phyloP scores from a whole-genome alignment of 2,113 vertebrate species.

The Rhineura floridana region DNA sequence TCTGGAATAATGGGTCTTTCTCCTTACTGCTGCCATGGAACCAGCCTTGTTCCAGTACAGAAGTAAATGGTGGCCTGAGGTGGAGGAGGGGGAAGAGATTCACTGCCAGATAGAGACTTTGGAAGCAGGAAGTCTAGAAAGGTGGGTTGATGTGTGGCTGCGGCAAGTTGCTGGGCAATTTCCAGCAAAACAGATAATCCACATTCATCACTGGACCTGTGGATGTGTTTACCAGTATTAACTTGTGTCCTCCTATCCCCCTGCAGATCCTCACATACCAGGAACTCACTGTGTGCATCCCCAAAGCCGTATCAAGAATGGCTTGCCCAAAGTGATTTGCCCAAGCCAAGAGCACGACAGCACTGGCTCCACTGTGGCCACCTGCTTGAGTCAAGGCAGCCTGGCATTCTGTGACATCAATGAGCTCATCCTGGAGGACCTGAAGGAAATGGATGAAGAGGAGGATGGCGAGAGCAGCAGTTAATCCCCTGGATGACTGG shows the following conservation, averaged over 20 bases:
- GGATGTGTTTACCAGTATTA: neutral
- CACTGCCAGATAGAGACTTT: neutral
- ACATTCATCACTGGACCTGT: neutral
- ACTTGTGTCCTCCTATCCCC: neutral
- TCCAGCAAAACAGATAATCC: neutral
- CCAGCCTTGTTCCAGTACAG: neutral
- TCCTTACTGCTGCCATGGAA: neutral
- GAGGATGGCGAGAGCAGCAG: neutral
- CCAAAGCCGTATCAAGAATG: slow-evolving; percentile 70
- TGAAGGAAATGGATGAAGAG: slow-evolving; percentile 63
- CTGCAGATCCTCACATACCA: slow-evolving; percentile 74
- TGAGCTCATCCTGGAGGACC: slow-evolving; percentile 76
- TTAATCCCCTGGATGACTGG: neutral
- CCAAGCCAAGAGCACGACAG: slow-evolving; percentile 74
- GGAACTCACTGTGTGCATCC: slow-evolving; percentile 80
- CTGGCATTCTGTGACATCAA: slow-evolving; percentile 64
- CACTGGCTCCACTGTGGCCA: slow-evolving; percentile 80
- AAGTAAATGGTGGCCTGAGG: neutral
- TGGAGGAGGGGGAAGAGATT: neutral
- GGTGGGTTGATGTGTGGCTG: neutral
- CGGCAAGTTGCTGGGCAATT: neutral
- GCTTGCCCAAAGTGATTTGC: slow-evolving; percentile 73
- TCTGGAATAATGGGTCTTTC: neutral
- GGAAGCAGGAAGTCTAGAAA: neutral
- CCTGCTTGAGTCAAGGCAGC: slow-evolving; percentile 80